Percentiles rank a stretch among this genome's conserved stretches.
Conservation (phyloP, 2,113 vertebrate genomes). For the Dendropsophus ebraccatus region DNA sequence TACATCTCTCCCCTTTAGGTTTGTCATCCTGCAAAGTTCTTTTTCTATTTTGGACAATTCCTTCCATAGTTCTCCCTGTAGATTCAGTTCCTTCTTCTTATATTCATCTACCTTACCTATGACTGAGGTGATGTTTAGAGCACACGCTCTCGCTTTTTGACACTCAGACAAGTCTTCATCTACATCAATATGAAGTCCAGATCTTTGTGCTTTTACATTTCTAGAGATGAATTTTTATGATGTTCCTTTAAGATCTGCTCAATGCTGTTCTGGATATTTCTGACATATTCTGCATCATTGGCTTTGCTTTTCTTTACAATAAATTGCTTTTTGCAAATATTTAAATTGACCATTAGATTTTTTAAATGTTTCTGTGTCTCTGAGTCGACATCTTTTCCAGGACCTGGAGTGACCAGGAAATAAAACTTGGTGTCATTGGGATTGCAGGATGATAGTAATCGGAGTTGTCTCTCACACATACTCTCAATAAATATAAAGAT, state of each 20-base stretch:
- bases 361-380: constrained; percentile 14
- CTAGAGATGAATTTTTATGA: too few relatives aligned
- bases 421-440: constrained; percentile 61
- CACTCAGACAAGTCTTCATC: constrained; percentile 64
- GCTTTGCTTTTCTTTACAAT: constrained; percentile 51
- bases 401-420: constrained; percentile 66
- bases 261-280: constrained; percentile 55
- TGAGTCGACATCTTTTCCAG: constrained; percentile 61
- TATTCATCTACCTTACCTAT: constrained; percentile 52
- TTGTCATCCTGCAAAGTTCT: constrained; percentile 51
- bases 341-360: too few relatives aligned
- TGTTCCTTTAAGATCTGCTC: background rate
- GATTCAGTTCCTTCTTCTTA: constrained; percentile 57
- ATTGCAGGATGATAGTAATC: background rate
- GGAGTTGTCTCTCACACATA: too few relatives aligned
- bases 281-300: constrained; percentile 42
- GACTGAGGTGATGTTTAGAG: background rate
- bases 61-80: constrained; percentile 62
- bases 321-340: too few relatives aligned
- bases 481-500: too few relatives aligned
- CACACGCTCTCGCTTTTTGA: constrained; percentile 35
- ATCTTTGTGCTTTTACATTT: background rate
- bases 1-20: background rate
- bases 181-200: constrained; percentile 59
- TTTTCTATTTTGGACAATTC: constrained; percentile 62